Base-by-base conservation (phyloP, 2,797 vertebrate genomes). In the Varecia variegata region DNA sequence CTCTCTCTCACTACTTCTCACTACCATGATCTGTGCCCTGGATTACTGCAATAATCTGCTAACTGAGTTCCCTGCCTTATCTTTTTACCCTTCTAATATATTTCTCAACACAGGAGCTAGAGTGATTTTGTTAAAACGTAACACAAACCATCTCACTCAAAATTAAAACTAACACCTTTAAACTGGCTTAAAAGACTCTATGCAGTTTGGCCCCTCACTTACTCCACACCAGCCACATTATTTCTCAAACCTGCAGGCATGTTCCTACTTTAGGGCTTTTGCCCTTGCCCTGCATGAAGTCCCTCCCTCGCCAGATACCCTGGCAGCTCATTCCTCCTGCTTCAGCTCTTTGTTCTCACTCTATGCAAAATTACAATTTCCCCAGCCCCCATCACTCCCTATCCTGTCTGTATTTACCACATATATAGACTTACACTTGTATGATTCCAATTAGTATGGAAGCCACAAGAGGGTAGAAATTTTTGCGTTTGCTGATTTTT, bases 401-500 rank as follows among this genome's bases (percentile, higher is more conserved):
- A 15, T 12, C 20, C 27, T 52, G 35, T 54, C 73, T 70, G 73
- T 56, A 30, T 38, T 35, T 38, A 84, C 27, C 47, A 50, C 18
- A 77, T 58, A 43, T 9, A 76, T 8, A 43, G 27, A 93, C 12
- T 67, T 76, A 65, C n/a, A 77, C 35, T 21, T 35, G 25, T 40
- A 73, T 40, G 58, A 65, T 62, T 94, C 47, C 30, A 76, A 67
- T 10, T 50, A 79, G 7, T 40, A 90, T 27, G 5, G 30, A 92
- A 90, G 54, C 27, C 60, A 67, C 14, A 45, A 27, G 20, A 77
- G 9, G 0, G 14, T 11, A 68, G 80, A 86, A 83, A 70, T 38
- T 97, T 65, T 58, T 88, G 38, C 50, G 35, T 74, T 92, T 74
- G 92, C 40, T 67, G 20, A 87, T 70, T 96, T 74, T 86, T 87